Base-by-base conservation (phyloP, 1,140 invertebrate genomes). In the Scaptomyza pallida region DNA sequence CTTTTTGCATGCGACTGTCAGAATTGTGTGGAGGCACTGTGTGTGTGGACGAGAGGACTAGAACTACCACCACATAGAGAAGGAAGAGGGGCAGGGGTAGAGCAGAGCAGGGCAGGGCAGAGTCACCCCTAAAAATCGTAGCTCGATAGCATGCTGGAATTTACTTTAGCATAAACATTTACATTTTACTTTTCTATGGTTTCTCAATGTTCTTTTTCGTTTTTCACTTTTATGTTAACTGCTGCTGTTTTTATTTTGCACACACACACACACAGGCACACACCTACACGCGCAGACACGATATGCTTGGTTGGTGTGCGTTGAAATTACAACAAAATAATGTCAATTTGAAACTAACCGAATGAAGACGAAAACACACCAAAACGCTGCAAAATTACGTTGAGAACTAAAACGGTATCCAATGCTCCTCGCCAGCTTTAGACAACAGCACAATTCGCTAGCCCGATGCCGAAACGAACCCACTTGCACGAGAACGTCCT, bases 111-210 rank as follows among this genome's bases (percentile, higher is more conserved):
- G 10, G 41, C 9, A 10, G 41, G 35, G 21, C 41, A 64, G 51
- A 73, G 48, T 54, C 73, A 85, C 81, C 82, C 73, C 60, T 65
- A 72, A 78, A n/a, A 78, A 60, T 45, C 33, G 63, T 67, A 55
- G 41, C 9, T 64, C 13, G 35, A 26, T 57, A 16, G 45, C 50
- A 68, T 88, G 74, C 51, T 77, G 81, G 81, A 88, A 86, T 86
- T 86, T 81, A 88, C 74, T 86, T 88, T 82, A 75, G 70, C 78
- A 75, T 73, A 75, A 88, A 86, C 74, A 88, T 82, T 71, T 60
- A 51, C 37, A 70, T 55, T 81, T 52, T 59, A 75, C 69, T 75
- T 88, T 86, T 43, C 67, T 88, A 86, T 72, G 82, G 82, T 86
- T 86, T 86, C 82, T 45, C 72, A 69, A 35, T 63, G 51, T 52